Evolutionary conservation across 2,113 vertebrate genomes (phyloP).

Genomic region (Caretta caretta): DNA sequence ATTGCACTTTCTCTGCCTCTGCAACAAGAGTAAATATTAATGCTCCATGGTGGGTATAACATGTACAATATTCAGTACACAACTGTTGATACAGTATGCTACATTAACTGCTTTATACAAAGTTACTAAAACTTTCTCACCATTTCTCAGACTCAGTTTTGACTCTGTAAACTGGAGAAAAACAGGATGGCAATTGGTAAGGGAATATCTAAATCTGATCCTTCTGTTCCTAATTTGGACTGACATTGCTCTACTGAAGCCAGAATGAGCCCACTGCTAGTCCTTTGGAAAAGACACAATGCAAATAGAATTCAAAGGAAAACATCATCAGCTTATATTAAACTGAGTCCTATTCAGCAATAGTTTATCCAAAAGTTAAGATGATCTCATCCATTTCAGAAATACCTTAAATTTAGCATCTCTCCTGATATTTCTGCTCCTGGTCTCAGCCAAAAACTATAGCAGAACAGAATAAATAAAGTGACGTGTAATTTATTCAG

Average conservation of each 20-base stretch:
- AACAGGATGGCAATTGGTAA: conserved; percentile 15
- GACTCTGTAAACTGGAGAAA: not conserved
- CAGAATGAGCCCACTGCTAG: not conserved
- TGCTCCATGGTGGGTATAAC: not conserved
- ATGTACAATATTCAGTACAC: not conserved
- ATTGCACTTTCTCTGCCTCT: not conserved
- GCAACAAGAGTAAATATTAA: not conserved
- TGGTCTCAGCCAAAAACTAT: not conserved
- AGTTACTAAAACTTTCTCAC: conserved; percentile 7
- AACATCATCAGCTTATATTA: not conserved
- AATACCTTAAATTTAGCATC: rapidly evolving
- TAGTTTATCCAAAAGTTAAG: not conserved
- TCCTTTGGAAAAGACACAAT: conserved; percentile 5
- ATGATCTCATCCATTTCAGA: not conserved
- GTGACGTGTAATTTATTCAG: not conserved
- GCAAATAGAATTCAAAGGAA: conserved; percentile 4
- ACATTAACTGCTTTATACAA: conserved; percentile 8
- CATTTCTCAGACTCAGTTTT: conserved; percentile 17
- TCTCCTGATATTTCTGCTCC: not conserved
- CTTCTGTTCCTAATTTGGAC: conserved; percentile 15
- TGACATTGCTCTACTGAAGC: conserved; percentile 20
- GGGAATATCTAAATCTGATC: conserved; percentile 37
- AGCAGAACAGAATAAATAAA: not conserved
- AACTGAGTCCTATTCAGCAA: not conserved
- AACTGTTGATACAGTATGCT: not conserved